These are phyloP conservation scores for Boulengeromyrus knoepffleri DNA, from an alignment of 2,113 vertebrate genomes.

Conservation along the genomic window DNA sequence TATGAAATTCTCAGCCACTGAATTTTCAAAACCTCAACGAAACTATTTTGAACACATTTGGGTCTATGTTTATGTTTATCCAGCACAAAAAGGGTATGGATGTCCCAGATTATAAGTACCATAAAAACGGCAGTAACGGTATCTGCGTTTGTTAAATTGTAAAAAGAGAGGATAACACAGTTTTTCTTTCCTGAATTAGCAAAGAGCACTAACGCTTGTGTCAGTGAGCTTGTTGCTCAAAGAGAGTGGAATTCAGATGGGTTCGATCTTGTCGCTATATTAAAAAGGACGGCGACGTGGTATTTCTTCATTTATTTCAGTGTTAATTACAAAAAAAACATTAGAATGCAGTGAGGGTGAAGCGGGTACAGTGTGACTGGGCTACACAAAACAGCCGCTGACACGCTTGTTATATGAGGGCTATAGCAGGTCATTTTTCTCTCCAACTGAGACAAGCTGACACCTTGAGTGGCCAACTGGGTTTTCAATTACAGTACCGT, in stretches of 20 bases:
- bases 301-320: neutral
- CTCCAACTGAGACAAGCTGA: neutral
- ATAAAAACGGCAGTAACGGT: neutral
- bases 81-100: neutral
- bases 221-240: neutral
- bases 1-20: neutral
- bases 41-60: neutral
- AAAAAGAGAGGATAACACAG: neutral
- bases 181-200: neutral
- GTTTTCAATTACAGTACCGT: slow-evolving; percentile 4
- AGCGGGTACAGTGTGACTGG: neutral
- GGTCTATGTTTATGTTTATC: neutral
- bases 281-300: neutral
- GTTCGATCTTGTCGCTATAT: neutral
- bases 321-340: neutral
- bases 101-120: neutral
- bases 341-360: neutral
- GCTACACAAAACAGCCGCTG: neutral
- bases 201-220: neutral
- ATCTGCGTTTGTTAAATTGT: neutral
- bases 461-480: slow-evolving; percentile 3
- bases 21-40: neutral
- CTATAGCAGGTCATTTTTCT: neutral
- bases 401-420: neutral
- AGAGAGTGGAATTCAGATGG: too few relatives aligned